A percentile compares a stretch with the other conserved stretches of the same genome.
Evolutionary conservation across 2,888 invertebrate genomes (phyloP).

Genomic region (Pilophorus perplexus): DNA sequence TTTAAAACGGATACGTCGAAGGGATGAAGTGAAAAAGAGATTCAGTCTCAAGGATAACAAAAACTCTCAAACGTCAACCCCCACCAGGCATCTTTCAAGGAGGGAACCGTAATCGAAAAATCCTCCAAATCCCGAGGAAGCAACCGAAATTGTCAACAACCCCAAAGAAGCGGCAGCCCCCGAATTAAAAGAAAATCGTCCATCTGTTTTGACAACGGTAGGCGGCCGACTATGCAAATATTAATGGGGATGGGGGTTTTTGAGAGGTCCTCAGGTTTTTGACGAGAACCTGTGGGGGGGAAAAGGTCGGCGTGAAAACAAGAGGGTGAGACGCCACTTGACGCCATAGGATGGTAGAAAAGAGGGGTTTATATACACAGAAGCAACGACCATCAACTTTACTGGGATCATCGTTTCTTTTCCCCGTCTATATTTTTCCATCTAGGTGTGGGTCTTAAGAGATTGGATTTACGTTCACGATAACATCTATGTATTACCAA

Average conservation of each 20-base stretch:
- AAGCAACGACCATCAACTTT: slow-evolving; percentile 5
- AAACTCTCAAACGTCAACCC: slow-evolving; percentile 12
- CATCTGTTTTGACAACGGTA: slow-evolving; percentile 45
- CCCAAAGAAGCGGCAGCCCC: neutral
- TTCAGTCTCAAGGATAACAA: too few species aligned
- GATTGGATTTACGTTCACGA: too few species aligned
- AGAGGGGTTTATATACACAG: slow-evolving; percentile 23
- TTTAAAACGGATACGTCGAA: too few species aligned
- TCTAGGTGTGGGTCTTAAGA: too few species aligned
- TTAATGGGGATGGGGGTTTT: slow-evolving; percentile 41
- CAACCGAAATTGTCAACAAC: slow-evolving; percentile 11
- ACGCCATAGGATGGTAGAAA: neutral
- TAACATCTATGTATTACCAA: too few species aligned
- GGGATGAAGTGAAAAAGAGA: too few species aligned
- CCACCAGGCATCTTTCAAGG: slow-evolving; percentile 6
- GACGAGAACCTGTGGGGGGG: neutral
- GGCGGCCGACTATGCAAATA: slow-evolving; percentile 46
- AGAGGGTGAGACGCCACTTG: slow-evolving; percentile 27
- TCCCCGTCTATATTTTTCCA: neutral
- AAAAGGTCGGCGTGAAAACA: slow-evolving; percentile 14
- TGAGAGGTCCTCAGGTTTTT: slow-evolving; percentile 17
- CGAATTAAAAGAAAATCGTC: slow-evolving; percentile 46
- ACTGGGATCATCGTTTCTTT: slow-evolving; percentile 24
- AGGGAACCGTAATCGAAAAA: slow-evolving; percentile 15
- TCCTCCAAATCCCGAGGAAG: slow-evolving; percentile 11